Base-by-base conservation (phyloP, 2,113 vertebrate genomes). In the Myrmecophaga tridactyla region DNA sequence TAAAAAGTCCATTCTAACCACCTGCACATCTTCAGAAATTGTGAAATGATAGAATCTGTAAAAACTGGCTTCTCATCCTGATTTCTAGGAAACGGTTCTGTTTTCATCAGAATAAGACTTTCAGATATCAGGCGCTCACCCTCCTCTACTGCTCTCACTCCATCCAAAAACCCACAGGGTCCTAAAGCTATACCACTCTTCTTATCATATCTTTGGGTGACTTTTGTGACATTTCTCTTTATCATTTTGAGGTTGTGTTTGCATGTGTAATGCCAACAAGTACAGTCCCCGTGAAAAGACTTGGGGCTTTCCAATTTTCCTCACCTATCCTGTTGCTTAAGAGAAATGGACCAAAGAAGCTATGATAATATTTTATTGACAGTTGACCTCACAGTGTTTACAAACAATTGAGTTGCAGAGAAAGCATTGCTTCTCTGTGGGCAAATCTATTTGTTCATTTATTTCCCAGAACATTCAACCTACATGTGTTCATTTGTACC, bases 71-170 rank as follows among this genome's bases (percentile, higher is more conserved):
- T 93, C 76, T 36, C 76, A 67, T 73, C 84, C 87, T 67, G 90
- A 53, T 81, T 96, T 97, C 95, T 95, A 95, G 92, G 96, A 97
- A 94, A 72, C 60, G 87, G 62, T 89, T 92, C 81, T n/a, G 62
- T 83, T 89, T 77, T 97, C 20, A 73, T 67, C 87, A 82, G 58
- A 95, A 90, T 13, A 43, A 85, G 51, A 13, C 53, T 81, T 48
- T 69, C 27, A 76, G 72, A 90, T 72, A 81, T 93, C 81, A 93
- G 53, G 34, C 27, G 10, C 36, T 65, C 65, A 88, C 77, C 76
- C 75, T 80, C 83, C 82, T 80, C 84, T 73, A 8, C 36, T 78
- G 69, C 34, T 70, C 86, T 82, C 11, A 81, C 10, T n/a, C 13
- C 63, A 15, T 6, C 73, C 73, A 62, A 43, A 34, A 41, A 4